Conservation (phyloP, 2,797 vertebrate species). For the Epinephelus coioides region DNA sequence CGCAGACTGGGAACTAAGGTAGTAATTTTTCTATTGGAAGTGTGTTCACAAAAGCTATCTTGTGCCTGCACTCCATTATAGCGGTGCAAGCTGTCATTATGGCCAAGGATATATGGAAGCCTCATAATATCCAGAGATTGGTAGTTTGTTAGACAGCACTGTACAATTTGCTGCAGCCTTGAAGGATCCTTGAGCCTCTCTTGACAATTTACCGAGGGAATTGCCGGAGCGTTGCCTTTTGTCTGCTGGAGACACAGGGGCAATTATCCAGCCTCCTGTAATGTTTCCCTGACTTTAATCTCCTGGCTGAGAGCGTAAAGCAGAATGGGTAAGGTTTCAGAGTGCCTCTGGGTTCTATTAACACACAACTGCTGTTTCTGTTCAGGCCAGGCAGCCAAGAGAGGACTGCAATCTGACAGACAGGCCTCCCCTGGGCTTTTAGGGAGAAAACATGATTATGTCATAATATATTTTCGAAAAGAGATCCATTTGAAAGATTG, state of each 20-base stretch:
- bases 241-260: conserved; percentile 85
- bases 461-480: conserved; percentile 89
- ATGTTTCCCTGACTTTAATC: conserved; percentile 90
- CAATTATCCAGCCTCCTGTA: conserved; percentile 87
- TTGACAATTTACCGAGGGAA: conserved; percentile 83
- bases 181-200: conserved; percentile 88
- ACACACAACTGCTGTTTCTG: conserved; percentile 86
- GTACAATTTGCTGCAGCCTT: conserved; percentile 86
- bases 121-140: conserved; percentile 87
- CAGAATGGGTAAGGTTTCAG: conserved; percentile 87
- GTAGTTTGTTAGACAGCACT: conserved; percentile 88
- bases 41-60: conserved; percentile 83
- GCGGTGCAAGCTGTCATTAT: conserved; percentile 85
- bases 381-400: conserved; percentile 78
- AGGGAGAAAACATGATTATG: conserved; percentile 88
- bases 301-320: conserved; percentile 86
- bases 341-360: conserved; percentile 89
- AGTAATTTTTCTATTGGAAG: conserved; percentile 83
- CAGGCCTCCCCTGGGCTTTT: conserved; percentile 83
- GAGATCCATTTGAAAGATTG: conserved; percentile 88
- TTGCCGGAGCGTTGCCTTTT: conserved; percentile 88
- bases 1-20: conserved; percentile 56
- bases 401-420: conserved; percentile 84
- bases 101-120: conserved; percentile 82
- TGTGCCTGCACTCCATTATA: conserved; percentile 83